A percentile compares a stretch with the other conserved stretches of the same genome.
Conservation (phyloP, 2,113 vertebrate genomes). For the Leiothrix lutea region DNA sequence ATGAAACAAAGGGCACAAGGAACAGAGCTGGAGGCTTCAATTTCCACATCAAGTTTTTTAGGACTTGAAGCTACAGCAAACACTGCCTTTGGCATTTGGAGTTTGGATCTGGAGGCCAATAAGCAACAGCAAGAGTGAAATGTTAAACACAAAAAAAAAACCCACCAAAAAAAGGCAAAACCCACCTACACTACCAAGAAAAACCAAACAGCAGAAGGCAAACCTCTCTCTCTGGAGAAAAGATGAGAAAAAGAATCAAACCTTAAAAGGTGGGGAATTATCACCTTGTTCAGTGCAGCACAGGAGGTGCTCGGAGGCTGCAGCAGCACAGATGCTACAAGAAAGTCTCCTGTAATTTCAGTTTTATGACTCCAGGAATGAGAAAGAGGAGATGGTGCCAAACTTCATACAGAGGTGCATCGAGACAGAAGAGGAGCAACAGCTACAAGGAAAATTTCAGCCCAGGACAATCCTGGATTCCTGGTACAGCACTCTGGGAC, state of each 20-base stretch:
- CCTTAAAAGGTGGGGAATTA: neutral
- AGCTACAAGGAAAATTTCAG: neutral
- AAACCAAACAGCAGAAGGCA: neutral
- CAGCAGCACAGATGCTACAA: neutral
- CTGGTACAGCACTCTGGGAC: neutral
- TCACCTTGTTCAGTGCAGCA: neutral
- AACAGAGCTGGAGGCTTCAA: neutral
- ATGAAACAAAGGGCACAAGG: slow-evolving; percentile 13
- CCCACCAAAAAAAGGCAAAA: neutral
- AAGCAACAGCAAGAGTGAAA: neutral
- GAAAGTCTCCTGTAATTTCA: neutral
- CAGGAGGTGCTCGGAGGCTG: neutral
- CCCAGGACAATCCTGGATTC: neutral
- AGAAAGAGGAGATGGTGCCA: neutral
- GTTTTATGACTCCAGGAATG: neutral
- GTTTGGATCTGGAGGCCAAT: neutral
- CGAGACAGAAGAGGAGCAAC: accelerated
- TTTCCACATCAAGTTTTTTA: neutral
- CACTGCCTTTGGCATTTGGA: neutral
- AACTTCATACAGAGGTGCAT: neutral
- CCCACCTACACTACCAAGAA: neutral
- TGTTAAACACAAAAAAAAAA: neutral
- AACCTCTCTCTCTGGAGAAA: neutral
- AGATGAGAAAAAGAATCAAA: neutral
- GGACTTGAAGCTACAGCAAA: neutral